A percentile compares a stretch with the other conserved stretches of the same genome.
Evolutionary conservation across 1,140 invertebrate species (phyloP).

Genomic region (Phortica variegata): DNA sequence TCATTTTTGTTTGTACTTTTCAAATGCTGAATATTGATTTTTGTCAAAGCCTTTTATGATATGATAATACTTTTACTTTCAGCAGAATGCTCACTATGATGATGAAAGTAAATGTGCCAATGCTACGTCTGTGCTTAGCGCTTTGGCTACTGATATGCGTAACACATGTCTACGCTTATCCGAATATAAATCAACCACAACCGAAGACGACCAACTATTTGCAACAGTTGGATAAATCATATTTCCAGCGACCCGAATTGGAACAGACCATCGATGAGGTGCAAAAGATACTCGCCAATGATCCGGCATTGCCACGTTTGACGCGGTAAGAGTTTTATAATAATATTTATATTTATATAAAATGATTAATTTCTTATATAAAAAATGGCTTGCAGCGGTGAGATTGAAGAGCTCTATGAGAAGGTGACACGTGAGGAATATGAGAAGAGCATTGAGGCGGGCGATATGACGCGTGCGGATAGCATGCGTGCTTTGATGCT

Average conservation of each 20-base stretch:
- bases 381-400: constrained; percentile 37
- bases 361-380: neutral
- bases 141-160: no score
- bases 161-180: no score
- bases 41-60: no score
- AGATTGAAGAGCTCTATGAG: constrained; percentile 62
- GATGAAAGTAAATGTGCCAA: no score
- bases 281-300: constrained; percentile 59
- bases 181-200: no score
- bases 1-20: no score
- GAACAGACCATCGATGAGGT: constrained; percentile 62
- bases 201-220: constrained; percentile 16
- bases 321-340: constrained; percentile 38
- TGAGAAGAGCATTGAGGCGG: constrained; percentile 47
- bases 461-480: constrained; percentile 57
- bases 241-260: constrained; percentile 43
- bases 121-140: no score
- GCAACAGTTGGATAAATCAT: constrained; percentile 44
- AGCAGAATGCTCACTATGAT: no score
- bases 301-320: constrained; percentile 60
- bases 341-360: neutral
- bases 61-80: no score
- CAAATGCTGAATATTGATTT: no score
- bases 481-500: constrained; percentile 62
- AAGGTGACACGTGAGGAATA: constrained; percentile 60